A percentile compares a stretch with the other conserved stretches of the same genome.
These are phyloP conservation scores for Drosophila orena DNA, from an alignment of 1,140 invertebrate species.

Conservation along the genomic window DNA sequence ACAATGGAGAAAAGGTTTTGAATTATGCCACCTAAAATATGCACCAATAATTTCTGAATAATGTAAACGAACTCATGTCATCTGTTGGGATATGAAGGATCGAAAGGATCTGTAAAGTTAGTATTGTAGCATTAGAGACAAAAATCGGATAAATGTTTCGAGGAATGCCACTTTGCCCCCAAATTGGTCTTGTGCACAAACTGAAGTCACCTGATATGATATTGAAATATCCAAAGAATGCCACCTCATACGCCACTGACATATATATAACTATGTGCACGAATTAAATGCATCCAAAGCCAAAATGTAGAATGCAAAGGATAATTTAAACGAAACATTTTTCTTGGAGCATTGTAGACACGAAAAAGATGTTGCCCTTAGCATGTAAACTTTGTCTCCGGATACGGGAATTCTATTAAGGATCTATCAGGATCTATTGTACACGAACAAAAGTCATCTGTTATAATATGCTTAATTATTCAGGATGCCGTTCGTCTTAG, in stretches of 20 bases:
- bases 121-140: slow-evolving; percentile 55
- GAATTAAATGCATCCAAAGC: background rate
- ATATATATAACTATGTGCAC: background rate
- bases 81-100: slow-evolving; percentile 31
- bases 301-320: background rate
- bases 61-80: slow-evolving; percentile 50
- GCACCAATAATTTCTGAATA: too few relatives aligned
- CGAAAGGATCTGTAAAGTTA: slow-evolving; percentile 24
- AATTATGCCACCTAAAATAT: too few relatives aligned
- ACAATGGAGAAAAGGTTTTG: too few relatives aligned
- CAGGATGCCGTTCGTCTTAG: slow-evolving; percentile 59
- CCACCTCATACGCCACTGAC: slow-evolving; percentile 3
- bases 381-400: slow-evolving; percentile 9
- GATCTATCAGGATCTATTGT: slow-evolving; percentile 6
- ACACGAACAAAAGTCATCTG: slow-evolving; percentile 44
- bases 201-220: too few relatives aligned
- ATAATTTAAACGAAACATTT: background rate
- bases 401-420: too few relatives aligned
- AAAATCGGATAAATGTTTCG: slow-evolving; percentile 3
- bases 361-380: background rate
- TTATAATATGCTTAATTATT: slow-evolving; percentile 42
- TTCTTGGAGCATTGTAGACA: background rate
- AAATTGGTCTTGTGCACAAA: slow-evolving; percentile 14
- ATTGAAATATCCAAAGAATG: slow-evolving; percentile 13
- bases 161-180: slow-evolving; percentile 46